These are phyloP conservation scores for Caenorhabditis angaria DNA, from an alignment of 2,888 invertebrate species.

Conservation along the genomic window DNA sequence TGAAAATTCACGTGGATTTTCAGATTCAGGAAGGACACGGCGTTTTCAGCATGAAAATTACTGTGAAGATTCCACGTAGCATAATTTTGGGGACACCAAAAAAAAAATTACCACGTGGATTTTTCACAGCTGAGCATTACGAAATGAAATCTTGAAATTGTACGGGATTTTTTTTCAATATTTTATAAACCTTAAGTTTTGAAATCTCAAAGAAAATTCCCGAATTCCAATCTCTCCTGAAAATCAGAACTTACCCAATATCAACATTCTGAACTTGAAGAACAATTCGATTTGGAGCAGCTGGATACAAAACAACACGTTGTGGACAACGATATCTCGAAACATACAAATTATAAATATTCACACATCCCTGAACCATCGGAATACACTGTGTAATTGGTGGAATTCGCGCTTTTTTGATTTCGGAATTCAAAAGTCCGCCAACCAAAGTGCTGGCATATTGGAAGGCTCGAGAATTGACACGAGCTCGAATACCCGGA, in stretches of 20 bases:
- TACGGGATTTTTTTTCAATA: too few relatives aligned
- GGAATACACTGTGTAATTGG: constrained; percentile 67
- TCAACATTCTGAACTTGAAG: constrained; percentile 68
- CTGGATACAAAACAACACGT: constrained; percentile 66
- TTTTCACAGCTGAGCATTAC: too few relatives aligned
- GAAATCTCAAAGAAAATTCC: too few relatives aligned
- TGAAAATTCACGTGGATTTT: too few relatives aligned
- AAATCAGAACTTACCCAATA: constrained; percentile 52
- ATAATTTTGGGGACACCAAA: too few relatives aligned
- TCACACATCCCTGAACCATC: constrained; percentile 66
- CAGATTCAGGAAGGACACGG: too few relatives aligned
- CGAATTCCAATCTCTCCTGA: too few relatives aligned
- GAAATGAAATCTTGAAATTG: too few relatives aligned
- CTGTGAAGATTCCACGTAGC: too few relatives aligned
- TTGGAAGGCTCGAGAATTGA: constrained; percentile 67
- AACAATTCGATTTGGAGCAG: constrained; percentile 65
- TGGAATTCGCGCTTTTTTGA: constrained; percentile 65
- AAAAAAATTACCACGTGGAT: too few relatives aligned
- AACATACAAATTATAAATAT: constrained; percentile 69
- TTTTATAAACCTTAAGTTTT: too few relatives aligned
- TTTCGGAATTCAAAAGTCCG: constrained; percentile 60
- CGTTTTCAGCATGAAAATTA: too few relatives aligned
- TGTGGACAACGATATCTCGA: constrained; percentile 68
- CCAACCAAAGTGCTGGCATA: constrained; percentile 61
- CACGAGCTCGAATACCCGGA: constrained; percentile 66